Evolutionary conservation across 1,140 invertebrate species (phyloP), one percentile per base, ranked within the genome.

Genomic region (Lucilia cuprina): DNA sequence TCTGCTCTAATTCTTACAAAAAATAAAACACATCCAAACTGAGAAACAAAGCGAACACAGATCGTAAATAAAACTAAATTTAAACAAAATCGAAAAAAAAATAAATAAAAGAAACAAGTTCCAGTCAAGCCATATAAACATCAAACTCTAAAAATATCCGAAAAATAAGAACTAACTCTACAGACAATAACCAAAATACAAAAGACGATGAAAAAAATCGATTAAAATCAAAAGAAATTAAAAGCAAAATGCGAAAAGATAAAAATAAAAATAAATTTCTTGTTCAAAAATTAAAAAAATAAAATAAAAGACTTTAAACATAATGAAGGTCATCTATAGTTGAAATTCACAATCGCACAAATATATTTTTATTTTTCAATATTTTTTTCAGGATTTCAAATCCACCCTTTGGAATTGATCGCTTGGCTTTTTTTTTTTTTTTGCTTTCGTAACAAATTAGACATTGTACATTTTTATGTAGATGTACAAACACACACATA

Each of bases 161-260:
- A 41, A 41, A 41, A 41, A 41, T 3, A 41, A 10, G 10, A 41
- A 41, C 41, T 41, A 41, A n/a, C n/a, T 41, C 35, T 41, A 41
- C 41, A 41, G 10, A 2, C 41, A 41, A 41, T 41, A 41, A 41
- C 41, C 41, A 41, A 41, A 41, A 41, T 41, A 60, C 14, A 60
- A 17, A n/a, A 60, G 55, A 60, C 14, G 55, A 70, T 12, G 5
- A 21, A 21, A 25, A 70, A 70, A 70, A 70, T 70, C 65, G 65
- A 70, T 70, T 70, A 70, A 70, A 70, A 70, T 70, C 65, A 70
- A 70, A 70, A 70, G 65, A 70, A 70, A 70, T 70, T 70, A 70
- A 70, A 70, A 70, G 65, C 65, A 70, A 70, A 70, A 70, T 70
- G 65, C 65, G 65, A 70, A 70, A 70, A 70, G 65, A 70, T 70